phyloP scores from a whole-genome alignment of 1,140 invertebrate species.

The Formica exsecta region DNA sequence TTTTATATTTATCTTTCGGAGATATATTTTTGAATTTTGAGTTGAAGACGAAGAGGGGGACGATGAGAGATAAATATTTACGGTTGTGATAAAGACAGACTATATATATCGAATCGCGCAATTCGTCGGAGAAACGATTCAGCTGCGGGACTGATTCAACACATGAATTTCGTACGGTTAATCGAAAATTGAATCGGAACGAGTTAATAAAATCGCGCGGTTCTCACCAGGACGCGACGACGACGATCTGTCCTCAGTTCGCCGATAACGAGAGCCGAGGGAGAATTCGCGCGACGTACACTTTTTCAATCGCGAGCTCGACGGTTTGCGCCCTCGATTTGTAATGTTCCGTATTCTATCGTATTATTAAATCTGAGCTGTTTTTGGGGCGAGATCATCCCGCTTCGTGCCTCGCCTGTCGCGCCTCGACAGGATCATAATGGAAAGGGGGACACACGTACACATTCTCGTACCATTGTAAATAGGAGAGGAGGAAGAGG shows the following conservation, averaged over 20 bases:
- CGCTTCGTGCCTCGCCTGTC: background rate
- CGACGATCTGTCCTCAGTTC: background rate
- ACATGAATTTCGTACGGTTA: constrained; percentile 15
- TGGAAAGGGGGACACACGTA: background rate
- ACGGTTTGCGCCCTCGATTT: constrained; percentile 22
- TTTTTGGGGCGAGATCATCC: constrained; percentile 38
- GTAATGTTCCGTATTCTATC: constrained; percentile 57
- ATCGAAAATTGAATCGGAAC: constrained; percentile 23
- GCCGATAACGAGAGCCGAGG: constrained; percentile 13
- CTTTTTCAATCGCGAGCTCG: constrained; percentile 37
- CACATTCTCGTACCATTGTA: constrained; percentile 46
- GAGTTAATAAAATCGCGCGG: constrained; percentile 32
- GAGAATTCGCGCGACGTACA: constrained; percentile 6
- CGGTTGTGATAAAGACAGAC: constrained; percentile 36
- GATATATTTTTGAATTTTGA: background rate
- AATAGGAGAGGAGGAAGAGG: constrained; percentile 40
- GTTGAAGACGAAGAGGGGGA: background rate
- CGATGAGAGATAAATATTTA: background rate
- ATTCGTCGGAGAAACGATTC: constrained; percentile 10
- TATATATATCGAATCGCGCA: background rate
- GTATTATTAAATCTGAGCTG: constrained; percentile 39
- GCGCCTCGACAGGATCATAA: background rate
- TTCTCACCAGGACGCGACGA: background rate
- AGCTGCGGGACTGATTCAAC: background rate
- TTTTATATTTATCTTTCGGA: background rate